Conservation (phyloP, 2,113 vertebrate genomes). For the Poeciliopsis turrubarensis region DNA sequence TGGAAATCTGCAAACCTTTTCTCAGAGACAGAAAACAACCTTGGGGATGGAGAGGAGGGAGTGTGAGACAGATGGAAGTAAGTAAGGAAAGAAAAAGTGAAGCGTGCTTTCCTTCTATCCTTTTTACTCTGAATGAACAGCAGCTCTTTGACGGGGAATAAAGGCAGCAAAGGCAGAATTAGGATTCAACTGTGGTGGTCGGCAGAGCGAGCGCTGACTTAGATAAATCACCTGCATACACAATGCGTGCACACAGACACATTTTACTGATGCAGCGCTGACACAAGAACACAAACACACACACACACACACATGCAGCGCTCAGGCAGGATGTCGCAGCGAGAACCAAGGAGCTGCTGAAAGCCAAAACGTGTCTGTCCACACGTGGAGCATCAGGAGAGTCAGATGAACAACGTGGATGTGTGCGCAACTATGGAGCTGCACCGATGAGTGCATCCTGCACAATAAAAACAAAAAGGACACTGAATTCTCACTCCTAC, state of each 20-base stretch:
- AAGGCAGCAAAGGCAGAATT: slow-evolving; percentile 46
- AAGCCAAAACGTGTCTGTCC: slow-evolving; percentile 60
- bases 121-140: slow-evolving; percentile 62
- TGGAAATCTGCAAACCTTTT: slow-evolving; percentile 44
- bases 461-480: too few species aligned
- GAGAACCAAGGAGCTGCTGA: slow-evolving; percentile 58
- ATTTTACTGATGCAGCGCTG: slow-evolving; percentile 31
- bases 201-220: slow-evolving; percentile 53
- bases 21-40: slow-evolving; percentile 12
- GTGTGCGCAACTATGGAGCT: neutral
- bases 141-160: slow-evolving; percentile 58
- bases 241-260: slow-evolving; percentile 40
- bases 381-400: slow-evolving; percentile 39
- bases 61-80: neutral
- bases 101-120: slow-evolving; percentile 23
- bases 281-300: slow-evolving; percentile 28
- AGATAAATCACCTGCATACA: slow-evolving; percentile 66
- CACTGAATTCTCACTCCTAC: too few species aligned
- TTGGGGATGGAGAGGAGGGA: neutral
- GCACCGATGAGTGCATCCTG: neutral
- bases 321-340: slow-evolving; percentile 39
- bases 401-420: slow-evolving; percentile 29
- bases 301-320: neutral
- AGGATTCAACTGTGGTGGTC: slow-evolving; percentile 64
- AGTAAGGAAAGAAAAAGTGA: slow-evolving; percentile 7